Conservation (phyloP, 2,888 invertebrate genomes). For the Yponomeuta plumbellus region DNA sequence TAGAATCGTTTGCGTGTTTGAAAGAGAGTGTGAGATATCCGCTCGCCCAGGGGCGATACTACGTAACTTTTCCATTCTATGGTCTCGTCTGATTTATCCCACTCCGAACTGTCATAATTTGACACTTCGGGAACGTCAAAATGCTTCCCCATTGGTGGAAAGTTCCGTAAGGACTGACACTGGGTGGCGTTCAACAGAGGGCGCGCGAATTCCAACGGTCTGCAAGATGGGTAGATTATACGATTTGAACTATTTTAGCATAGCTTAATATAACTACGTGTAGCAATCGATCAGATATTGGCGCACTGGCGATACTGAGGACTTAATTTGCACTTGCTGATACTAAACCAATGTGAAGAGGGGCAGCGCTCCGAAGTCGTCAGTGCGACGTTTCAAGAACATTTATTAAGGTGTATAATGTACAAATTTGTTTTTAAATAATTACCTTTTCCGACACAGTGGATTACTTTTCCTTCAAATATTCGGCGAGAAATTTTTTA, state of each 20-base stretch:
- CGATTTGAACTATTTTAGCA: constrained; percentile 60
- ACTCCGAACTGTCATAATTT: no score
- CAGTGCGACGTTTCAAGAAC: constrained; percentile 28
- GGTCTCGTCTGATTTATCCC: no score
- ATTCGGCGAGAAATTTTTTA: constrained; percentile 61
- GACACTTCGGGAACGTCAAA: no score
- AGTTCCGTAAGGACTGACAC: no score
- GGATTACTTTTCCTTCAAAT: constrained; percentile 41
- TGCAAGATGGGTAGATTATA: constrained; percentile 59
- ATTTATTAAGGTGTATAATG: constrained; percentile 48
- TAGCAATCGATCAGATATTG: constrained; percentile 33
- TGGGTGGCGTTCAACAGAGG: no score
- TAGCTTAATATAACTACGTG: constrained; percentile 41
- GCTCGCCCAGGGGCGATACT: background rate
- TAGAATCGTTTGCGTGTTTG: background rate
- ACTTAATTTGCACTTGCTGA: constrained; percentile 4
- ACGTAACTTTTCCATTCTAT: no score
- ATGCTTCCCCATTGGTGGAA: no score
- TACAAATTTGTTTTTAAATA: constrained; percentile 65
- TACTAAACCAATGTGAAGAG: background rate
- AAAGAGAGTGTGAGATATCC: background rate
- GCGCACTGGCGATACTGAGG: constrained; percentile 13
- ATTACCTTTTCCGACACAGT: constrained; percentile 45
- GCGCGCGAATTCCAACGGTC: constrained; percentile 25
- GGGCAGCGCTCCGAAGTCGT: constrained; percentile 24